Percentiles rank a stretch among this genome's conserved stretches.
phyloP scores from a whole-genome alignment of 92 coral and sea anemone genomes.

The Porites divaricata region DNA sequence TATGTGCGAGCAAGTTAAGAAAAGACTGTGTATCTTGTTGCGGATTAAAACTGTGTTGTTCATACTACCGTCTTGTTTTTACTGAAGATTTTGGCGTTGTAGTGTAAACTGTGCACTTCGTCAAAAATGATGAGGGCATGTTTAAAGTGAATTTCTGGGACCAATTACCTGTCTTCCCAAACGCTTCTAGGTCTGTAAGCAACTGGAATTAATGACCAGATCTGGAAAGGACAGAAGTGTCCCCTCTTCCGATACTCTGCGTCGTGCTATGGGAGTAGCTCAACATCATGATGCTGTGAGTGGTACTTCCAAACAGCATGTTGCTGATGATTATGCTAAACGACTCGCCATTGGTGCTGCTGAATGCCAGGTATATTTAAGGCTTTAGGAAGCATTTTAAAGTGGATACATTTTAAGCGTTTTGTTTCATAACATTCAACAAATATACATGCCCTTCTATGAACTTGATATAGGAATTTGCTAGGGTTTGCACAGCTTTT shows the following conservation, averaged over 20 bases:
- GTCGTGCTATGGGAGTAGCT: slow-evolving; percentile 95
- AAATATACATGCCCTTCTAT: too few species aligned
- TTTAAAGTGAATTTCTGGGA: not conserved
- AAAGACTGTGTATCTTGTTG: too few species aligned
- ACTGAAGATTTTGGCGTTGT: too few species aligned
- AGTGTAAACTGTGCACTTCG: too few species aligned
- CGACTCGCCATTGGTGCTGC: slow-evolving; percentile 91
- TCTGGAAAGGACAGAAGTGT: slow-evolving; percentile 33
- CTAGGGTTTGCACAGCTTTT: too few species aligned
- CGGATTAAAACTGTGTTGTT: too few species aligned
- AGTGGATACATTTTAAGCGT: not conserved
- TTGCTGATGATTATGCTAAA: slow-evolving; percentile 97
- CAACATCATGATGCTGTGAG: slow-evolving; percentile 99
- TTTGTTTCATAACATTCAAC: too few species aligned
- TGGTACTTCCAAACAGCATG: slow-evolving; percentile 98
- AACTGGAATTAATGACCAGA: slow-evolving; percentile 82
- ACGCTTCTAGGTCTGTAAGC: slow-evolving; percentile 85
- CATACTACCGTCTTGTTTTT: too few species aligned
- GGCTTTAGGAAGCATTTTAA: not conserved
- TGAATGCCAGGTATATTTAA: slow-evolving; percentile 80
- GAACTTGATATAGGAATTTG: too few species aligned
- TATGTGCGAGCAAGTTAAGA: too few species aligned
- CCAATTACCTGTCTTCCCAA: too few species aligned
- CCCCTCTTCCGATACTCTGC: slow-evolving; percentile 76
- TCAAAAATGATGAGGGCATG: too few species aligned